Base-by-base conservation (phyloP, 2,797 vertebrate genomes). In the Momotus momota region DNA sequence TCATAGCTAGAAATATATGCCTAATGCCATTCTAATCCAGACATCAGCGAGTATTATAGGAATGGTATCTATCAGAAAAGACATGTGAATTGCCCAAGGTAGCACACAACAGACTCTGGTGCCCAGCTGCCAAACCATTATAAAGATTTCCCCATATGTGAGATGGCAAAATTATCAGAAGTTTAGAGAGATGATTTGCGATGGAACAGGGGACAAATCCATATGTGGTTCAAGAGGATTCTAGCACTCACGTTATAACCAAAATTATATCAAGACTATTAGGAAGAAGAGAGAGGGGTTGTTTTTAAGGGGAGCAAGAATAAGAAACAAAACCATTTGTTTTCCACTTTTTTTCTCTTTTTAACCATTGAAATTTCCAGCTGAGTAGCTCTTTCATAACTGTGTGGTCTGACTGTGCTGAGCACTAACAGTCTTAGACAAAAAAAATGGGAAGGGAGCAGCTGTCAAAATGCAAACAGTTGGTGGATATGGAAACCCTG, bases 391-490 rank as follows among this genome's bases (percentile, higher is more conserved):
- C 13, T 84, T 85, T 60, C 25, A 51, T 11, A 51, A 1, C 19
- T 55, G 1, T 13, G 13, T 13, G 38, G 15, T 11, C 10, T 51
- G 23, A 18, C 12, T 49, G 7, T 51, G 14, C 8, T 35, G 9
- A 52, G 8, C 29, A 48, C 8, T 10, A 54, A 29, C 6, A 20
- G 3, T 17, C 18, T 33, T 35, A 35, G 7, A 9, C 38, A n/a
- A 79, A 33, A 6, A 14, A 14, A 51, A 38, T 4, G 20, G 25
- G 12, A 67, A 31, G 1, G 16, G 6, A 83, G 16, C n/a, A 65
- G 17, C 3, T 33, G 4, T 0, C 0, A 1, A 80, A 71, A 46
- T 51, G 29, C 10, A 60, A 66, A 43, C 1, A 6, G 14, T 3
- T 33, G 10, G 4, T 71, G 14, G 5, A 29, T 64, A 7, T 3